Base-by-base conservation (phyloP, 2,888 invertebrate species). In the Drosophila paramelanica region DNA sequence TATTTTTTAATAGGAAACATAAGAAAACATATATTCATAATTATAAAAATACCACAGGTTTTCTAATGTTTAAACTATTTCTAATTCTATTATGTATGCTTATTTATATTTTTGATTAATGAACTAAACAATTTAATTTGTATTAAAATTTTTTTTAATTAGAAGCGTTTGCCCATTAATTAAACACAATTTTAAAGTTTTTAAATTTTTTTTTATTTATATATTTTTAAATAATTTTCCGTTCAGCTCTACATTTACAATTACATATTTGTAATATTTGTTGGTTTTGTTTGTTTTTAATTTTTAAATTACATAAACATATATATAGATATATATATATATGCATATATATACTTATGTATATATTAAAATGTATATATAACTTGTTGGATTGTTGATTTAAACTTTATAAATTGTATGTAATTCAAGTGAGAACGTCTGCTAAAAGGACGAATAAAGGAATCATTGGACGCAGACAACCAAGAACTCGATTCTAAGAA, bases 171-270 rank as follows among this genome's bases (percentile, higher is more conserved):
- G 31, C 31, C 31, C 10, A 8, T 31, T 33, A 46, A 27, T 57
- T 8, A 58, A 64, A 66, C 14, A 23, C 41, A 47, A 6, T 10
- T 20, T 47, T 39, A 20, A 14, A 38, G 17, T 20, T 51, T 50
- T 61, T 57, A 14, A 51, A 62, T 73, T 85, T 86, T 86, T 69
- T 77, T 69, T 77, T 88, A 69, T 86, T 88, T 74, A 77, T 84
- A 83, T 86, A 88, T 88, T 83, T 88, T 89, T 81, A 78, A 81
- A 79, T 80, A 81, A 75, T 88, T 84, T 77, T 73, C 75, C 81
- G 75, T 81, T 88, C 88, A 89, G 81, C 81, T 88, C 88, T 88
- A 88, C 88, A 90, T 89, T 88, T 90, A 88, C 88, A 88, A 88
- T 89, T 89, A 90, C 81, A 90, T 88, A 85, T 67, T 82, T 86